Conservation (phyloP, 2,888 invertebrate genomes). For the Parnassius mnemosyne region DNA sequence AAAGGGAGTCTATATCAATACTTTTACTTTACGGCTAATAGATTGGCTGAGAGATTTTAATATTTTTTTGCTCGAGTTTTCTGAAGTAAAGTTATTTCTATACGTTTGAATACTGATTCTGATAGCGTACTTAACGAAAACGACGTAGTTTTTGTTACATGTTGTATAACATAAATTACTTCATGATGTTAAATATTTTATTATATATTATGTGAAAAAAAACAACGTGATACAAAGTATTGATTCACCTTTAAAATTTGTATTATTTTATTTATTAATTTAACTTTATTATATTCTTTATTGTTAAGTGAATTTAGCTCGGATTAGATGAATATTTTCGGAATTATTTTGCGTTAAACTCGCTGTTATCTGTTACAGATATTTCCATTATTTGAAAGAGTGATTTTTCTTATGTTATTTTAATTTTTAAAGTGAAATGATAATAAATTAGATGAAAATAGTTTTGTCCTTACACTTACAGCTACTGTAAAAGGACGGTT, state of each 20-base stretch:
- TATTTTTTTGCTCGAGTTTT: no score
- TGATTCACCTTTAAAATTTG: conserved; percentile 1
- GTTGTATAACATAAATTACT: background rate
- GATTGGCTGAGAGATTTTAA: no score
- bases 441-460: conserved; percentile 8
- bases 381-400: background rate
- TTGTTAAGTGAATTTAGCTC: background rate
- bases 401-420: background rate
- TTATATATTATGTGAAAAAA: background rate
- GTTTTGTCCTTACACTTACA: no score
- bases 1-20: no score
- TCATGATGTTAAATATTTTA: background rate
- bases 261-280: conserved; percentile 15
- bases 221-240: conserved; percentile 7
- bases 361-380: conserved; percentile 6
- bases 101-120: no score
- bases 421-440: conserved; percentile 8
- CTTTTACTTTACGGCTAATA: no score
- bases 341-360: background rate
- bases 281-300: conserved; percentile 3
- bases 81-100: no score
- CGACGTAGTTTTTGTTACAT: no score
- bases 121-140: no score
- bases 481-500: no score
- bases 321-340: background rate